Conservation (phyloP, 2,888 invertebrate species). For the Hyposoter didymator region DNA sequence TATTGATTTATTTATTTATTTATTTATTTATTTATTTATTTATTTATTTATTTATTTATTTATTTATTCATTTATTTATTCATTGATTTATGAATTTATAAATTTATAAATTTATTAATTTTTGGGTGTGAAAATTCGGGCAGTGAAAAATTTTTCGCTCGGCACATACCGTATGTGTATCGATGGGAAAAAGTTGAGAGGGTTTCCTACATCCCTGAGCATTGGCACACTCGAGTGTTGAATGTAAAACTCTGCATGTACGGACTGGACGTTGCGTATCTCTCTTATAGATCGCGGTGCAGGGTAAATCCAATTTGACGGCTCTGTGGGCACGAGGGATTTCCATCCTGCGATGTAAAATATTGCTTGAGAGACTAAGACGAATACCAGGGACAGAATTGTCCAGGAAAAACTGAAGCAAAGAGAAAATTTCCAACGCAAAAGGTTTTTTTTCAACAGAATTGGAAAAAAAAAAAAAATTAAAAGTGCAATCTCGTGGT, state of each 20-base stretch:
- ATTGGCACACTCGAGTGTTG: not conserved
- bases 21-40: no score
- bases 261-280: constrained; percentile 3
- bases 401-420: not conserved
- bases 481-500: no score
- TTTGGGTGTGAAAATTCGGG: not conserved
- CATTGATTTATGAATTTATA: no score
- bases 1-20: no score
- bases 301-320: constrained; percentile 62
- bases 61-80: no score
- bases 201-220: not conserved
- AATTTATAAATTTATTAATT: no score
- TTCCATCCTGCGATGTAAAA: constrained; percentile 57
- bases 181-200: not conserved
- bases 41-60: no score
- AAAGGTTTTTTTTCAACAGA: not conserved
- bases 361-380: constrained; percentile 46
- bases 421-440: not conserved
- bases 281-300: constrained; percentile 8
- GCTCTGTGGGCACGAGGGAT: constrained; percentile 57
- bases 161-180: not conserved
- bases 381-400: constrained; percentile 37
- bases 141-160: not conserved
- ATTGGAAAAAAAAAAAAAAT: no score
- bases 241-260: not conserved